These are phyloP conservation scores for Acanthosepion pharaonis DNA, from an alignment of 2,888 invertebrate species.

Conservation along the genomic window DNA sequence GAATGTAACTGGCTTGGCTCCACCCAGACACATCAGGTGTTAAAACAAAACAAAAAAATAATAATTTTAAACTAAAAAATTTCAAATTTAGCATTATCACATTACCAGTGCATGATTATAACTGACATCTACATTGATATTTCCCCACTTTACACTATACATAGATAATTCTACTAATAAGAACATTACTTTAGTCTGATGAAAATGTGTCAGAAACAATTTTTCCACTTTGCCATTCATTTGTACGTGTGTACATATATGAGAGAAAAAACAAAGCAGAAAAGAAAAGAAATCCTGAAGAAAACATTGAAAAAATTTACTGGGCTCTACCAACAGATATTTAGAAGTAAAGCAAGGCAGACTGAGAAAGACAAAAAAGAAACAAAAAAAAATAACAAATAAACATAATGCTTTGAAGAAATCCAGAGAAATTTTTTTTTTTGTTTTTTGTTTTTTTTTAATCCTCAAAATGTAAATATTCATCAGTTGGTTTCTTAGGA, in stretches of 20 bases:
- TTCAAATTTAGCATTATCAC: no score
- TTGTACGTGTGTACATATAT: neutral
- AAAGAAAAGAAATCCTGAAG: neutral
- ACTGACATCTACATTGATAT: no score
- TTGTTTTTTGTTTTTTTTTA: neutral
- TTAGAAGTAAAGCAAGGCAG: neutral
- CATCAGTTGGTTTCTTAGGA: neutral
- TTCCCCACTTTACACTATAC: no score
- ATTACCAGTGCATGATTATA: no score
- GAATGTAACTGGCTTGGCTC: no score
- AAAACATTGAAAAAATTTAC: slow-evolving; percentile 33
- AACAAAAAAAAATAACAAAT: neutral
- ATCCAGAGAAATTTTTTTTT: neutral
- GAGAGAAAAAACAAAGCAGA: neutral
- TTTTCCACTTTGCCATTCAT: no score
- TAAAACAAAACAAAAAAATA: no score
- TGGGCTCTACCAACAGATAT: neutral
- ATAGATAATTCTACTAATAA: no score
- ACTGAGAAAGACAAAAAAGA: neutral
- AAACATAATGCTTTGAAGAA: slow-evolving; percentile 25
- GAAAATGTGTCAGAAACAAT: no score
- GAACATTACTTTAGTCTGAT: no score
- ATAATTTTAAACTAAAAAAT: no score
- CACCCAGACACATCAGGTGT: no score
- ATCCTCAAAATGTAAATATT: neutral